Evolutionary conservation across 2,113 vertebrate species (phyloP).

Genomic region (Channa maculata): DNA sequence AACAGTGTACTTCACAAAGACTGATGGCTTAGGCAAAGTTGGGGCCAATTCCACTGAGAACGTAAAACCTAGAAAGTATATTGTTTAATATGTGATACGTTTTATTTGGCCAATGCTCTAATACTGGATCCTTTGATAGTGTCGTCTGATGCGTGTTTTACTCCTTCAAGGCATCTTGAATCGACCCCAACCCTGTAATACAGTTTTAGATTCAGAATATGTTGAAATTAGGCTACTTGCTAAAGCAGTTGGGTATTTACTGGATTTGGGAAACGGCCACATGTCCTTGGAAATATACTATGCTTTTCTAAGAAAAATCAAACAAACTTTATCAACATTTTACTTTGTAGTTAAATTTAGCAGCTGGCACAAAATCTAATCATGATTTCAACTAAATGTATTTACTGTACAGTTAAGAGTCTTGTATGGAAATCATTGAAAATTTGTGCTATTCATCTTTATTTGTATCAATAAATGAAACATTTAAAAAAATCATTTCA

Average conservation of each 20-base stretch:
- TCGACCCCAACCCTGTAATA: constrained; percentile 76
- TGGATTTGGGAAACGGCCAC: constrained; percentile 44
- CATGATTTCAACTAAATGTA: constrained; percentile 33
- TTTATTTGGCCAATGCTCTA: constrained; percentile 51
- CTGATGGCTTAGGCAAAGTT: constrained; percentile 79
- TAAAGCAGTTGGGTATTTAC: constrained; percentile 43
- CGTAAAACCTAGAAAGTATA: constrained; percentile 66
- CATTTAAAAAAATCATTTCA: constrained; percentile 38
- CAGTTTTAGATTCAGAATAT: constrained; percentile 68
- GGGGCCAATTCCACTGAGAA: constrained; percentile 78
- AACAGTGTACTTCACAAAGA: constrained; percentile 79
- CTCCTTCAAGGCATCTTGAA: constrained; percentile 60
- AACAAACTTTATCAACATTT: constrained; percentile 9
- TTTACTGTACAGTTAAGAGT: constrained; percentile 55
- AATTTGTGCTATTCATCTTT: constrained; percentile 64
- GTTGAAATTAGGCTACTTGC: constrained; percentile 46
- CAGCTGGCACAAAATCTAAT: constrained; percentile 40
- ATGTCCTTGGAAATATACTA: constrained; percentile 35
- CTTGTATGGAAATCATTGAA: constrained; percentile 13
- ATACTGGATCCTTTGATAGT: constrained; percentile 47
- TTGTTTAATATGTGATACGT: constrained; percentile 30
- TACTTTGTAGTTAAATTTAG: constrained; percentile 40
- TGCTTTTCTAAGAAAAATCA: constrained; percentile 40
- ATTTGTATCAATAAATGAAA: constrained; percentile 34
- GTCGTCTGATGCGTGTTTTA: constrained; percentile 41